Percentiles rank a stretch among this genome's conserved stretches.
Conservation (phyloP, 2,888 invertebrate species). For the Chydorus sphaericus region DNA sequence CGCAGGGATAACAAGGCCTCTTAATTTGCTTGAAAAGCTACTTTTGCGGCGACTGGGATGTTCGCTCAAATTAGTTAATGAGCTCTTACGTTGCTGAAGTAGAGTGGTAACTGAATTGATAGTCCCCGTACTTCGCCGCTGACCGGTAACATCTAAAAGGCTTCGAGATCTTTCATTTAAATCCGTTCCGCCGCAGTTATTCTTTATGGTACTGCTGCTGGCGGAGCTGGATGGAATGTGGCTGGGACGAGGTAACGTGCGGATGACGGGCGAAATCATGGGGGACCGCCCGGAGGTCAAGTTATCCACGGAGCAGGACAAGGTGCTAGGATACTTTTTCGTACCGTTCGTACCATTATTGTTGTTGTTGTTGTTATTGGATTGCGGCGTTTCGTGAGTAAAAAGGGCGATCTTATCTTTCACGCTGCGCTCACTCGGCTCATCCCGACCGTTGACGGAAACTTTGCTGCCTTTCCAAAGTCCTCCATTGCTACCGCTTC, state of each 20-base stretch:
- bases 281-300: neutral
- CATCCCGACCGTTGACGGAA: slow-evolving; percentile 33
- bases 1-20: slow-evolving; percentile 79
- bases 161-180: slow-evolving; percentile 37
- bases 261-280: neutral
- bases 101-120: neutral
- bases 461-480: slow-evolving; percentile 4
- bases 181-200: too few species aligned
- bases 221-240: too few species aligned
- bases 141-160: slow-evolving; percentile 30
- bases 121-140: neutral
- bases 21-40: slow-evolving; percentile 39
- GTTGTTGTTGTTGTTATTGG: neutral
- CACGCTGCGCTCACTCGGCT: slow-evolving; percentile 63
- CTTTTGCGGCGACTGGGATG: slow-evolving; percentile 43
- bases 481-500: slow-evolving; percentile 13
- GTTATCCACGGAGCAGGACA: slow-evolving; percentile 11
- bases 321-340: slow-evolving; percentile 10
- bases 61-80: slow-evolving; percentile 56
- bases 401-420: slow-evolving; percentile 79
- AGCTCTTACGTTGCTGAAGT: slow-evolving; percentile 15
- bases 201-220: too few species aligned
- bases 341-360: neutral
- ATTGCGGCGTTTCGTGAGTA: slow-evolving; percentile 36
- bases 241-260: neutral